These are phyloP conservation scores for Darevskia nairensis DNA, from an alignment of 2,797 vertebrate species.

Conservation along the genomic window DNA sequence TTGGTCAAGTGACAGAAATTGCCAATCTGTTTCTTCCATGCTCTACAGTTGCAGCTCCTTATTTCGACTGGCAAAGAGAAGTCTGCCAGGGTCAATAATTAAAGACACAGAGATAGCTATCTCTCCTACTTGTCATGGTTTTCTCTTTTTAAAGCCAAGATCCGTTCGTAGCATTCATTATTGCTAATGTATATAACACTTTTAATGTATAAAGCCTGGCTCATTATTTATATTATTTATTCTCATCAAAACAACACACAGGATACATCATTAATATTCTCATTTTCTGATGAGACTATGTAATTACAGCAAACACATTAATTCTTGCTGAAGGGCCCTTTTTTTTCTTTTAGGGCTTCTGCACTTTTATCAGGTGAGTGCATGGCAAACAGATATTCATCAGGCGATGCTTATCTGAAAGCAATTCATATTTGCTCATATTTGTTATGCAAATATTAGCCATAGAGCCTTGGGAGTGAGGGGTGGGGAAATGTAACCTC, in stretches of 20 bases:
- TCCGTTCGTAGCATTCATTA: not conserved
- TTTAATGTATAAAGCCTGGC: not conserved
- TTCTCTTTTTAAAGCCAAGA: not conserved
- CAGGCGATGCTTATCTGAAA: not conserved
- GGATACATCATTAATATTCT: not conserved
- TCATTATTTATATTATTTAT: not conserved
- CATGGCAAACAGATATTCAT: not conserved
- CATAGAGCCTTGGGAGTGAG: too few relatives aligned
- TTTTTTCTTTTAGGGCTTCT: not conserved
- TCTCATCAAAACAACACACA: not conserved
- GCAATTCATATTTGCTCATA: too few relatives aligned
- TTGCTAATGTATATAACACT: not conserved
- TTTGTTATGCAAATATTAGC: not conserved
- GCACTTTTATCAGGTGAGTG: not conserved
- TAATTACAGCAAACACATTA: not conserved
- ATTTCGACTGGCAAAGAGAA: not conserved
- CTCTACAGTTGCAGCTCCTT: not conserved
- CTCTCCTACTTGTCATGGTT: not conserved
- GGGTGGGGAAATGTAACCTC: not conserved
- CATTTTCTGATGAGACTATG: not conserved
- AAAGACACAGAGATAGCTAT: not conserved
- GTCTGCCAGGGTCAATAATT: not conserved
- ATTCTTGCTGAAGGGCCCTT: not conserved
- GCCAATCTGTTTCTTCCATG: not conserved
- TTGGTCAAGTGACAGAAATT: constrained; percentile 5